Conservation (phyloP, 2,113 vertebrate species). For the Eleginops maclovinus region DNA sequence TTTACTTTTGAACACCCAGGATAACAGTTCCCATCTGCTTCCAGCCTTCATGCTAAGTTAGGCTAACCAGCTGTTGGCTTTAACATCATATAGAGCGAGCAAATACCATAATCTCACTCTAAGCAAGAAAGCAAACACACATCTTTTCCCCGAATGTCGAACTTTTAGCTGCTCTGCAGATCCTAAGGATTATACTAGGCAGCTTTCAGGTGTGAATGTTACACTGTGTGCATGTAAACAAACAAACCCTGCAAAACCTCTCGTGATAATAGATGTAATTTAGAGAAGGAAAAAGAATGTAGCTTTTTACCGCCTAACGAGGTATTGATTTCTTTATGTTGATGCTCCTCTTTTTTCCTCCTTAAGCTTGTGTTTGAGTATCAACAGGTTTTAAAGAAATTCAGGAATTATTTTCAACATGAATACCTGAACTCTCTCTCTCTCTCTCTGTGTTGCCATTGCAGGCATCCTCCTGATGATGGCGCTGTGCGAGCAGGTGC, state of each 20-base stretch:
- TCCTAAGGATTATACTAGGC: not conserved
- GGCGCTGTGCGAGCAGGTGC: slow-evolving; percentile 93
- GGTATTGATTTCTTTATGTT: not conserved
- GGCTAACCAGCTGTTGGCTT: not conserved
- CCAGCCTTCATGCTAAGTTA: not conserved
- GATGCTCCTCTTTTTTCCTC: not conserved
- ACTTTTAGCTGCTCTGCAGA: not conserved
- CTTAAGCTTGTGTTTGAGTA: not conserved
- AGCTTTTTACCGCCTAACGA: not conserved
- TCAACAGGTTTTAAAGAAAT: not conserved
- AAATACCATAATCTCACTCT: not conserved
- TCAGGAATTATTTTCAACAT: not conserved
- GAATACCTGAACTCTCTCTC: not conserved
- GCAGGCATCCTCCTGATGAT: slow-evolving; percentile 98
- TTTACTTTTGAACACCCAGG: not conserved
- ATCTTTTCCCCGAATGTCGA: not conserved
- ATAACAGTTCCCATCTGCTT: not conserved
- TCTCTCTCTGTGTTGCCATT: not conserved
- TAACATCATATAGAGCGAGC: not conserved
- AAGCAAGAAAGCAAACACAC: not conserved
- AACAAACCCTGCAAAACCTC: not conserved
- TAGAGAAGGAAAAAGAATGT: too few relatives aligned
- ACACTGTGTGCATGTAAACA: not conserved
- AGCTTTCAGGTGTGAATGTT: not conserved
- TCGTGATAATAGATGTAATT: not conserved